A percentile compares a stretch with the other conserved stretches of the same genome.
Conservation (phyloP, 1,140 invertebrate species). For the Bactericera cockerelli region DNA sequence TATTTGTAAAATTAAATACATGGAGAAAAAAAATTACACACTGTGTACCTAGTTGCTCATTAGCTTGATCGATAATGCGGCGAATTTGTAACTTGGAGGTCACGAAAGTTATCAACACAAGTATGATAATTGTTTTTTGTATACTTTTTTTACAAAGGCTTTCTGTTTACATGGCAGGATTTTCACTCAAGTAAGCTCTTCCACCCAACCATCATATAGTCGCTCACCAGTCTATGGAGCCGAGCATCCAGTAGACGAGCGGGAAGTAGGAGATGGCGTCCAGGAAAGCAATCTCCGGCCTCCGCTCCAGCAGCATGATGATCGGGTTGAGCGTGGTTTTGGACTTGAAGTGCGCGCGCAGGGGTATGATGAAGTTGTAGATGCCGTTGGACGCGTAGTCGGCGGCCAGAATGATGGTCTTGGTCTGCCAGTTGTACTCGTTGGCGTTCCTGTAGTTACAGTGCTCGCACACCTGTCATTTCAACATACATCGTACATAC, state of each 20-base stretch:
- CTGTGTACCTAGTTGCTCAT: no score
- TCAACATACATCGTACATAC: no score
- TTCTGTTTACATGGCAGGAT: no score
- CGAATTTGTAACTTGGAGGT: no score
- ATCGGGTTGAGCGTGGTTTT: constrained; percentile 93
- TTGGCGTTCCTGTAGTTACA: constrained; percentile 82
- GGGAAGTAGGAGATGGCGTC: constrained; percentile 95
- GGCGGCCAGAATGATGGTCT: constrained; percentile 89
- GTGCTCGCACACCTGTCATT: constrained; percentile 91
- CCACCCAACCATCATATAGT: no score
- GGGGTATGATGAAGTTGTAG: constrained; percentile 95
- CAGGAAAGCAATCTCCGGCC: constrained; percentile 82
- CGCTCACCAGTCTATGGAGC: constrained; percentile 85
- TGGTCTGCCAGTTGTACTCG: constrained; percentile 96
- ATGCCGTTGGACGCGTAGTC: constrained; percentile 97
- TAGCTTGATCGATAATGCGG: no score
- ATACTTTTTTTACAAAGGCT: no score
- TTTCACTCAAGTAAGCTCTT: no score
- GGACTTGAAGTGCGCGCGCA: constrained; percentile 86
- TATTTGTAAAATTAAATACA: no score
- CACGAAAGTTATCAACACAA: no score
- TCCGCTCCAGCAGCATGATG: constrained; percentile 76
- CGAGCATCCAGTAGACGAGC: constrained; percentile 87
- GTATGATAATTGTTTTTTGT: no score
- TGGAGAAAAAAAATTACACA: no score